Evolutionary conservation across 2,888 invertebrate species (phyloP), one percentile per base, ranked within the genome.

Genomic region (Hypercompe scribonia): DNA sequence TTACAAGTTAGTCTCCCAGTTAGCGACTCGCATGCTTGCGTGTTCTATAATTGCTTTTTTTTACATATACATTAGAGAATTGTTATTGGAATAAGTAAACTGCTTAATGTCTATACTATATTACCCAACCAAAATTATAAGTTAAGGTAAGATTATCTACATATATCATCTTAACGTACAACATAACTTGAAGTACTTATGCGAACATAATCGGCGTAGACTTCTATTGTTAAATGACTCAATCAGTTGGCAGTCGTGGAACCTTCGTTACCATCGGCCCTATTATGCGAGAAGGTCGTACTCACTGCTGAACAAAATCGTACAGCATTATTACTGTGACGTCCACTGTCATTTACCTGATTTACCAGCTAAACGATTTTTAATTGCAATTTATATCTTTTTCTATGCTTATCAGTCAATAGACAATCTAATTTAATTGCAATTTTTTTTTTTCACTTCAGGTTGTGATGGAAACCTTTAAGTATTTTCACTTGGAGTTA

Each of bases 201-300:
- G 68, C 78, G 74, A 69, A 72, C 33, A 72, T 65, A 65, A 66
- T 33, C 74, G 72, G 72, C 77, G 80, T 77, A 86, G 74, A 77
- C 77, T 75, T 77, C 80, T 81, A 82, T 84, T 84, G 82, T 81
- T 18, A 31, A 61, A 58, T 58, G 28, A 28, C 58, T 58, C 28
- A 58, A 58, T 31, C 5, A 73, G 70, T 72, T 76, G 80, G 80
- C 79, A 78, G 73, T 78, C 71, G 80, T 81, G 79, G 80, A 88
- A 86, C 92, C 92, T 93, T 91, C 90, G 83, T 81, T 82, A 78
- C 85, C 84, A 18, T 61, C 58, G 78, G 85, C 87, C 84, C 87
- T 81, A 90, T 92, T 92, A 88, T 90, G 79, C 78, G 78, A 82
- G 89, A 92, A 92, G 92, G 89, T 87, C 87, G 84, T 69, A 84